Percentiles rank a stretch among this genome's conserved stretches.
Evolutionary conservation across 2,797 vertebrate species (phyloP).

Genomic region (Cynopterus sphinx): DNA sequence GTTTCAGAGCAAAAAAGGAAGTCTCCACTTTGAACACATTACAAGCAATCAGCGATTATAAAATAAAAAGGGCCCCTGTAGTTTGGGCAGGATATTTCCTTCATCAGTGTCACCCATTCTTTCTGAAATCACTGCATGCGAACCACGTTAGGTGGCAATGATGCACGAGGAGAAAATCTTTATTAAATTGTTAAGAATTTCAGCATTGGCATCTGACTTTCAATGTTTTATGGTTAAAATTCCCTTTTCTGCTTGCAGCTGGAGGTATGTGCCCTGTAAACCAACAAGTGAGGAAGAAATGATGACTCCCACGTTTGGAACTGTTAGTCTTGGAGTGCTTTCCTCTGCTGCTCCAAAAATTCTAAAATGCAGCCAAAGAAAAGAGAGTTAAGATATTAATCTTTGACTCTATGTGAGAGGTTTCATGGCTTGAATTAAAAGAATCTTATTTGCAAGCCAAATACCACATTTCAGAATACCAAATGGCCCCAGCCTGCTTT

Average conservation of each 20-base stretch:
- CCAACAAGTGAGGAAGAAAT: not conserved
- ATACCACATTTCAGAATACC: constrained; percentile 33
- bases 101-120: not conserved
- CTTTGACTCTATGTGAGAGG: constrained; percentile 37
- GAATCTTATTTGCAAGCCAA: constrained; percentile 46
- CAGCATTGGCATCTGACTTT: not conserved
- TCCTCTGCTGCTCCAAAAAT: not conserved
- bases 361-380: not conserved
- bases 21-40: not conserved
- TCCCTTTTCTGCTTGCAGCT: not conserved
- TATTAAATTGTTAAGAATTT: constrained; percentile 31
- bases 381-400: constrained; percentile 51
- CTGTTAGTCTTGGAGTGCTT: constrained; percentile 23
- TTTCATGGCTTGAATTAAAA: constrained; percentile 53
- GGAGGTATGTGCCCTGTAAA: not conserved
- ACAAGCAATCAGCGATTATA: not conserved
- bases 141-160: not conserved
- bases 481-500: constrained; percentile 17
- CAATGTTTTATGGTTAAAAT: constrained; percentile 7
- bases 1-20: not conserved
- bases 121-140: not conserved
- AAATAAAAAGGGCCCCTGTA: not conserved
- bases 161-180: not conserved
- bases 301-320: not conserved
- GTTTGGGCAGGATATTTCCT: not conserved